Evolutionary conservation across 2,113 vertebrate species (phyloP).

Genomic region (Chionomys nivalis): DNA sequence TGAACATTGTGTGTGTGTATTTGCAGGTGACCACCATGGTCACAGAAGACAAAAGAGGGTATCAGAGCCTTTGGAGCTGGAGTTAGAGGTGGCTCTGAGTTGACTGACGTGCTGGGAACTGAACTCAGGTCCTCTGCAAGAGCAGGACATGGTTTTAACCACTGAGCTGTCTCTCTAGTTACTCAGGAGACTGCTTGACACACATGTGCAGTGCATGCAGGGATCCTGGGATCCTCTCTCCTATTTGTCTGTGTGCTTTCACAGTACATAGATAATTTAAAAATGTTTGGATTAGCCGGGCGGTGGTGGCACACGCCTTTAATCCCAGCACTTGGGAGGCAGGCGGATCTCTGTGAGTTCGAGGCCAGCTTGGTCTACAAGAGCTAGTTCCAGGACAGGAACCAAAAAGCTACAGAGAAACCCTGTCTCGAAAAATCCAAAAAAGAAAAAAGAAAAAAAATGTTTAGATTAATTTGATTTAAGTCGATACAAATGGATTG

Average conservation of each 20-base stretch:
- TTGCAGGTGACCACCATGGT: background rate
- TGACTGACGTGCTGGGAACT: background rate
- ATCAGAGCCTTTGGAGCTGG: background rate
- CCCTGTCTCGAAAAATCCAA: too few species aligned
- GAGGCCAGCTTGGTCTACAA: too few species aligned
- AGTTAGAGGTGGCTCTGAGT: too few species aligned
- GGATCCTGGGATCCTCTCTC: too few species aligned
- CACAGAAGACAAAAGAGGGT: background rate
- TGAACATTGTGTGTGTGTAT: background rate
- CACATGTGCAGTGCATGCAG: accelerated
- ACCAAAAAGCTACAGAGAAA: too few species aligned
- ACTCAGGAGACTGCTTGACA: background rate
- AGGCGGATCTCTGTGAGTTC: too few species aligned
- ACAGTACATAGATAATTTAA: background rate
- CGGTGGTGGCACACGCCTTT: too few species aligned
- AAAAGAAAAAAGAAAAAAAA: too few species aligned
- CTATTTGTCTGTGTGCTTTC: background rate
- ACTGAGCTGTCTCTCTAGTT: background rate
- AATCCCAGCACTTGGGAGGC: too few species aligned
- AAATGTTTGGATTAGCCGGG: background rate
- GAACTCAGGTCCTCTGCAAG: background rate
- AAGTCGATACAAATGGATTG: background rate
- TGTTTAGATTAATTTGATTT: background rate
- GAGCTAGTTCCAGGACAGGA: too few species aligned
- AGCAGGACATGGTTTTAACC: background rate